Conservation (phyloP, 2,888 invertebrate species). For the Ametastegia equiseti region DNA sequence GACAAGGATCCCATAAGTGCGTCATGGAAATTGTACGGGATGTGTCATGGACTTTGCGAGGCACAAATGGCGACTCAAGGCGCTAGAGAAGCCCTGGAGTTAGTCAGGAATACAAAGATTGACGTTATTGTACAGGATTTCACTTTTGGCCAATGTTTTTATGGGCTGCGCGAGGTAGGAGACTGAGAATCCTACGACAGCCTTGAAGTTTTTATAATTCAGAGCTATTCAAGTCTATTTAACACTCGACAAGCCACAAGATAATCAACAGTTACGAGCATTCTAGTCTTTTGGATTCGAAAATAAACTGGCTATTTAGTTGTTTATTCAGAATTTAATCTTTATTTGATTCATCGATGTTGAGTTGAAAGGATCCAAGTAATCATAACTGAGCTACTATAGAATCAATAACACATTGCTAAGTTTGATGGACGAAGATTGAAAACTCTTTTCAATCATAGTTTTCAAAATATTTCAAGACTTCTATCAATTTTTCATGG, state of each 20-base stretch:
- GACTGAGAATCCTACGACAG: background rate
- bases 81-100: constrained; percentile 37
- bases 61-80: background rate
- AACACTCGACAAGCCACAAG: background rate
- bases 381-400: background rate
- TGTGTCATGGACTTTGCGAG: constrained; percentile 5
- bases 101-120: constrained; percentile 47
- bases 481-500: background rate
- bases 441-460: background rate
- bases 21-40: background rate
- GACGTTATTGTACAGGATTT: constrained; percentile 51
- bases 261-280: background rate
- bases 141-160: constrained; percentile 45
- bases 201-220: background rate
- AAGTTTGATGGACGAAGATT: background rate
- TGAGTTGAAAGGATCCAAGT: background rate
- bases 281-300: background rate
- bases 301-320: too few species aligned
- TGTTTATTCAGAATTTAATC: background rate
- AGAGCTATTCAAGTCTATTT: background rate
- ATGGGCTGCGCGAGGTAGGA: constrained; percentile 50
- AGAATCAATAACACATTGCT: background rate
- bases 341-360: background rate
- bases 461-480: background rate
- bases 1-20: background rate